Evolutionary conservation across 2,113 vertebrate genomes (phyloP), one percentile per base, ranked within the genome.

Genomic region (Drymodes brunneopygia): DNA sequence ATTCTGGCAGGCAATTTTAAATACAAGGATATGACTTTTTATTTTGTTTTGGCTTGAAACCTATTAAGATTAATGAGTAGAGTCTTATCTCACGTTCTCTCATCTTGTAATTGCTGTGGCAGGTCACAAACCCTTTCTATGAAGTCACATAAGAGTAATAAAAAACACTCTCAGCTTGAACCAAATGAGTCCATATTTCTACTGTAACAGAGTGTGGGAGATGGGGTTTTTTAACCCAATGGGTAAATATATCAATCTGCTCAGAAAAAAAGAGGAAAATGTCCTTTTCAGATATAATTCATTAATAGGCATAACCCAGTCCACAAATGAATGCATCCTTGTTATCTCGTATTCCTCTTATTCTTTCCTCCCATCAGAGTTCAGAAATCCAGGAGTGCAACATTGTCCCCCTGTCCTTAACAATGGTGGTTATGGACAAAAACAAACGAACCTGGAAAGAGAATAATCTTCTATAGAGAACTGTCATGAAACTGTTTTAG

Each of bases 1-100:
- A 36, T 65, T n/a, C 13, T 69, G 25, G 35, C 13, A 80, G 89
- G 61, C 45, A 42, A n/a, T 78, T 95, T 91, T 28, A 45, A 67
- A 89, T 82, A 70, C 15, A 62, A 27, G 69, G 44, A 35, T 8
- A 12, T 22, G 22, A 87, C 38, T 74, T 84, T 29, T 8, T 6
- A 28, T 84, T 92, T 92, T 94, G 44, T 86, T 91, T 90, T 90
- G 15, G 4, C 81, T 94, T 94, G 84, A 87, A 92, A 70, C 12
- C 9, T 70, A 9, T 44, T 86, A 65, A 81, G 36, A 35, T 81
- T 81, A 86, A 71, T 70, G 67, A 84, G 15, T 35, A 23, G 10
- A 35, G 35, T 47, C 56, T 74, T 85, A 13, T 87, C 36, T 84
- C 0, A 1, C 33, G 51, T 77, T 62, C 51, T 79, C 33, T 73